Evolutionary conservation across 1,140 invertebrate genomes (phyloP), one percentile per base, ranked within the genome.

Genomic region (Lepidurus packardi): DNA sequence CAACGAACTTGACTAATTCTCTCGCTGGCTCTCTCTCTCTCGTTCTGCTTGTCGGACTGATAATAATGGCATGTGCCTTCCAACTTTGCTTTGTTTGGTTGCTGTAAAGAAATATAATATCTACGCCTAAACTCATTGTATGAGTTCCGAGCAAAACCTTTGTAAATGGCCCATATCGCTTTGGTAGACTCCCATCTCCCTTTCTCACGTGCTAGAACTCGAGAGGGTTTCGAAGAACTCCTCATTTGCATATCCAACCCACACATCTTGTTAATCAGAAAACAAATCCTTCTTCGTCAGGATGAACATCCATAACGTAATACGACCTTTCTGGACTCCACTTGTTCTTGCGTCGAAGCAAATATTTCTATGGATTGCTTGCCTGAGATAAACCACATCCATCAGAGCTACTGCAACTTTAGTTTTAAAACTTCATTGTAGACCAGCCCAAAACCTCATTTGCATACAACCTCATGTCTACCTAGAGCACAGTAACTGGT

Each of bases 1-100:
- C 53, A 7, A 65, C 16, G 53, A 9, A 16, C 16, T n/a, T 7
- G 6, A n/a, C 21, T 65, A 65, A 65, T 13, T 9, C 13, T n/a
- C 47, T n/a, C 47, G 13, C 47, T 65, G 13, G 47, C 53, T 65
- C 53, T 21, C 53, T 65, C 53, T 65, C 53, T 65, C 53, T 65
- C 21, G 16, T 65, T 65, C 53, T 21, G 16, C 53, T 65, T 65
- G 53, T 65, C 53, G 53, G 13, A 21, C 53, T 65, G 16, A 65
- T 65, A 65, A 65, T 65, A 65, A 65, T 65, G 53, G 53, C 53
- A 65, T 65, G 53, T 65, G 53, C 53, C 53, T 65, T 65, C 53
- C 53, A 65, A n/a, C 53, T 65, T 65, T 13, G 16, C 53, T 65
- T 65, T 65, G n/a, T 65, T 65, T 65, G 53, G 53, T 65, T 13